These are phyloP conservation scores for Ryuthela nishihirai DNA, from an alignment of 2,888 invertebrate species.

Conservation along the genomic window DNA sequence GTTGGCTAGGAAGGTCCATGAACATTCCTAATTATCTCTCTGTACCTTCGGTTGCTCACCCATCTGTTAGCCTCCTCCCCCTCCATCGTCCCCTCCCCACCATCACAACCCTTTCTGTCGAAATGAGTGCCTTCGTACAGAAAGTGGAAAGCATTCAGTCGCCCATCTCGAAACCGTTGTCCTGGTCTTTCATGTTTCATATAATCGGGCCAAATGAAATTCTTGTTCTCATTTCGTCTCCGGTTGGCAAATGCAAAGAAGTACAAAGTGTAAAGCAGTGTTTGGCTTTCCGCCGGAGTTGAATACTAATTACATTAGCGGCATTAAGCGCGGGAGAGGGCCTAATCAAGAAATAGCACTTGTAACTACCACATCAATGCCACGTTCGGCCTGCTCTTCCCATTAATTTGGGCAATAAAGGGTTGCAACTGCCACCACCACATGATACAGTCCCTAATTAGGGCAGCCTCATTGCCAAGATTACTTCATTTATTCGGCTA, in stretches of 20 bases:
- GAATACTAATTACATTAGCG: slow-evolving; percentile 34
- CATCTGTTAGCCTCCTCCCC: too few species aligned
- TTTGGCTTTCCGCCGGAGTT: slow-evolving; percentile 32
- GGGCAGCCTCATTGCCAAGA: slow-evolving; percentile 28
- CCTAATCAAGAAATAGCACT: slow-evolving; percentile 37
- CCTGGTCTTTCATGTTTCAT: too few species aligned
- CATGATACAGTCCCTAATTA: slow-evolving; percentile 34
- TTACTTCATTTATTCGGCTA: slow-evolving; percentile 36
- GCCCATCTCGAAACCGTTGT: too few species aligned
- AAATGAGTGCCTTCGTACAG: too few species aligned
- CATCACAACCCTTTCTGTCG: too few species aligned
- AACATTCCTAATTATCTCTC: too few species aligned
- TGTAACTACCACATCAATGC: slow-evolving; percentile 36
- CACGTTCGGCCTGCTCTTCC: slow-evolving; percentile 14
- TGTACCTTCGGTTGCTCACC: too few species aligned
- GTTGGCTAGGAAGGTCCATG: too few species aligned
- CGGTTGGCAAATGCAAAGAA: slow-evolving; percentile 17
- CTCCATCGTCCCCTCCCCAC: too few species aligned
- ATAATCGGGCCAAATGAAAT: too few species aligned
- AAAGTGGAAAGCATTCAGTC: too few species aligned
- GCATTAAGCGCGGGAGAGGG: slow-evolving; percentile 21
- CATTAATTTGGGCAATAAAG: slow-evolving; percentile 36
- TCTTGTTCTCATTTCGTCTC: too few species aligned
- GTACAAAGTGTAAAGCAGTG: slow-evolving; percentile 28
- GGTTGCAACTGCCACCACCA: slow-evolving; percentile 32